Evolutionary conservation across 2,113 vertebrate genomes (phyloP).

Genomic region (Neodontobutis hainanensis): DNA sequence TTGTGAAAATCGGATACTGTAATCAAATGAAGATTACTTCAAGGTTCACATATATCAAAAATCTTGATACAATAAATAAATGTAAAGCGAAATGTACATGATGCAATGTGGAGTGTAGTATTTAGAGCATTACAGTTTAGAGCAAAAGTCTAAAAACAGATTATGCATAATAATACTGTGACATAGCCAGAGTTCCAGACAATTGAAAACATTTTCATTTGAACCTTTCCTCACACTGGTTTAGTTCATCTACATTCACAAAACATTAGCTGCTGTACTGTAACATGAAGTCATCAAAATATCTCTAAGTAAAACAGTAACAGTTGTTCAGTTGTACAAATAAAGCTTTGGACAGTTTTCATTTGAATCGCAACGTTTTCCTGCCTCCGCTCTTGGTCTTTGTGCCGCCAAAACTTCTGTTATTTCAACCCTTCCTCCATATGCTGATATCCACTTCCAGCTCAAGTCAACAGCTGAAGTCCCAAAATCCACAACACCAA

Average conservation of each 20-base stretch:
- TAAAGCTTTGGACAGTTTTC: not conserved
- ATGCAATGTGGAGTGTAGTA: no score
- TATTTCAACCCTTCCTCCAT: conserved; percentile 38
- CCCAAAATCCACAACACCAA: not conserved
- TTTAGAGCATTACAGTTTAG: no score
- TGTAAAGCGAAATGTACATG: no score
- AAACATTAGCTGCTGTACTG: conserved; percentile 1
- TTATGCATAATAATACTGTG: no score
- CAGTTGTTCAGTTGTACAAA: not conserved
- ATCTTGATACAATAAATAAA: no score
- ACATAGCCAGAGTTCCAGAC: no score
- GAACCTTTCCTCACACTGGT: not conserved
- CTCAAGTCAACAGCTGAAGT: conserved; percentile 26
- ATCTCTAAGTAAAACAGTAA: not conserved
- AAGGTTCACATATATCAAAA: no score
- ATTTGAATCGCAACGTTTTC: conserved; percentile 8
- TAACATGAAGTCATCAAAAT: not conserved
- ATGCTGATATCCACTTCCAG: conserved; percentile 2
- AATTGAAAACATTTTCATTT: no score
- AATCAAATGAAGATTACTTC: no score
- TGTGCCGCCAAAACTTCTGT: conserved; percentile 19
- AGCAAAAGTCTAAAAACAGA: no score
- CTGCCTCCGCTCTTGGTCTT: not conserved
- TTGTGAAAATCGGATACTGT: no score
- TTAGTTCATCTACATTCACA: not conserved